Evolutionary conservation across 2,113 vertebrate species (phyloP).

Genomic region (Nymphicus hollandicus): DNA sequence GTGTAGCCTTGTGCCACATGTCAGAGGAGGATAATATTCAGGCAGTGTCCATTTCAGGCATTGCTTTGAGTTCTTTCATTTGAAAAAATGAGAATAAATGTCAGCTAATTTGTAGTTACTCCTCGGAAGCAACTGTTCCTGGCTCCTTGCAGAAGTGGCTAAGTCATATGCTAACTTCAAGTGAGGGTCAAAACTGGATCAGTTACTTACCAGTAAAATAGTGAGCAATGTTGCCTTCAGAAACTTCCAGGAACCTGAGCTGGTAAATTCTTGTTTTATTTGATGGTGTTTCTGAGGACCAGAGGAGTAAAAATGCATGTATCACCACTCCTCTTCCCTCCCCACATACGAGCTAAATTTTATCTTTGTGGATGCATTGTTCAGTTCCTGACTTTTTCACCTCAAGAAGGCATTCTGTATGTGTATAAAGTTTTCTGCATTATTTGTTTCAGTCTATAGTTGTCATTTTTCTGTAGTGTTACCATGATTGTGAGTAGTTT

Average conservation of each 20-base stretch:
- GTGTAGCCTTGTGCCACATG: rapidly evolving
- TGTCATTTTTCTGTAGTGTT: background rate
- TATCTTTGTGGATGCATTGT: background rate
- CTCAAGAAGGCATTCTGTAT: background rate
- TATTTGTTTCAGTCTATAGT: background rate
- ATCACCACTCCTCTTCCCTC: background rate
- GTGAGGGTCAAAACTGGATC: background rate
- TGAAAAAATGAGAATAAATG: background rate
- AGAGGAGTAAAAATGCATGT: background rate
- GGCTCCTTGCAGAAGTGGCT: background rate
- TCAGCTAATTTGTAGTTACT: background rate
- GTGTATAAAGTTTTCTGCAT: background rate
- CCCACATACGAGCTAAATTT: background rate
- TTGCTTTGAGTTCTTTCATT: background rate
- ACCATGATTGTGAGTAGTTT: background rate
- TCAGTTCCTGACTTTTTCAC: background rate
- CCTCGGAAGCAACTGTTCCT: background rate
- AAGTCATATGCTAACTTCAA: background rate
- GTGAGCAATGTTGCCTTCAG: background rate
- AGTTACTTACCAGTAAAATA: background rate
- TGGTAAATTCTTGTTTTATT: background rate
- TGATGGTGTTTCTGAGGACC: background rate
- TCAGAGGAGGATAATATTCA: background rate
- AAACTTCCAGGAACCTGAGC: background rate
- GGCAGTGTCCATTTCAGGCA: background rate